phyloP scores from a whole-genome alignment of 2,113 vertebrate species.

The Nothobranchius kuhntae region DNA sequence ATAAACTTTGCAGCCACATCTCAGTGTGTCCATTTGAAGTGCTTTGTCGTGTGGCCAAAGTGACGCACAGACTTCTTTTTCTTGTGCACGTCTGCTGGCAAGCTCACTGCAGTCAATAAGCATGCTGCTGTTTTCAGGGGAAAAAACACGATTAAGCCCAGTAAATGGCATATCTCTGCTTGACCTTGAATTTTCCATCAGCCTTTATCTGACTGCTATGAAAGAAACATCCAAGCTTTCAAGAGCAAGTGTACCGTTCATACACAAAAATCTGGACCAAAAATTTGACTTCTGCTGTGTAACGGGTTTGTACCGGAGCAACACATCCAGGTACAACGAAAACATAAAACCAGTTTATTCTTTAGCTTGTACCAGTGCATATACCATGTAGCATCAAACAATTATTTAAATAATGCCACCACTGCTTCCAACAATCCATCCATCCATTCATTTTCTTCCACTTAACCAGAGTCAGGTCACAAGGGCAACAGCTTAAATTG shows the following conservation, averaged over 20 bases:
- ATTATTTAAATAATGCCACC: too few species aligned
- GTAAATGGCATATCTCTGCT: conserved; percentile 30
- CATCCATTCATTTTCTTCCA: too few species aligned
- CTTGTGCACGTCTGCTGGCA: neutral
- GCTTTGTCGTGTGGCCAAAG: conserved; percentile 17
- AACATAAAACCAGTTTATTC: too few species aligned
- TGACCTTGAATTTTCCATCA: conserved; percentile 42
- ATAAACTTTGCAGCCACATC: conserved; percentile 30
- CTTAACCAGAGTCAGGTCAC: too few species aligned
- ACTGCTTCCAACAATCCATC: too few species aligned
- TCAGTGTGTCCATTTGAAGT: conserved; percentile 5
- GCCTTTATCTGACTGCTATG: conserved; percentile 22
- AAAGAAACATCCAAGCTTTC: conserved; percentile 24
- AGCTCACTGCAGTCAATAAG: conserved; percentile 1
- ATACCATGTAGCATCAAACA: too few species aligned
- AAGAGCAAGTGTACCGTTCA: conserved; percentile 4
- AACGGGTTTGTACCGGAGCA: conserved; percentile 34
- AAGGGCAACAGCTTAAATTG: too few species aligned
- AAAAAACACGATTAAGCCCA: neutral
- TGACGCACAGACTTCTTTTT: neutral
- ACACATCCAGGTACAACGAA: too few species aligned
- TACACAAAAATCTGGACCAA: conserved; percentile 21
- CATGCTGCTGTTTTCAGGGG: conserved; percentile 10
- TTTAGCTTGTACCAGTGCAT: too few species aligned
- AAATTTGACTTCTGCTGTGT: conserved; percentile 51